Percentiles rank a stretch among this genome's conserved stretches.
Conservation (phyloP, 2,888 invertebrate species). For the Cosmia trapezina region DNA sequence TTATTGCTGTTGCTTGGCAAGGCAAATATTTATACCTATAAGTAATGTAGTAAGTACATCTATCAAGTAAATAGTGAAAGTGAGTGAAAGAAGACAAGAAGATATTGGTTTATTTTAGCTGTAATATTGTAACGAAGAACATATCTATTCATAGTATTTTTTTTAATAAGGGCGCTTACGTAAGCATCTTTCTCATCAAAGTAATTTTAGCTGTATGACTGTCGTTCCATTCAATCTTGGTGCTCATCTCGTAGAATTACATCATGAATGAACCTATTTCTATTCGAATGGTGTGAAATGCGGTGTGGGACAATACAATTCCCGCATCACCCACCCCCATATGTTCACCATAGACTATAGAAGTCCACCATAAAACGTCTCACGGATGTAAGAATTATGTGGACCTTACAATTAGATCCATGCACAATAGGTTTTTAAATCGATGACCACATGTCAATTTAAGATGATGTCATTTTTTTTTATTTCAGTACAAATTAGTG, state of each 20-base stretch:
- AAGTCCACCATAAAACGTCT: constrained; percentile 76
- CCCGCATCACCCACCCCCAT: constrained; percentile 83
- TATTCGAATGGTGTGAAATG: constrained; percentile 76
- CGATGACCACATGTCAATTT: constrained; percentile 28
- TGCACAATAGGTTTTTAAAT: constrained; percentile 11
- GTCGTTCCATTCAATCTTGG: background rate
- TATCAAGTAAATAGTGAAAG: background rate
- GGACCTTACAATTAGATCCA: constrained; percentile 62
- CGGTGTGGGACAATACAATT: constrained; percentile 79
- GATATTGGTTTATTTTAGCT: background rate
- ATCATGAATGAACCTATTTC: constrained; percentile 66
- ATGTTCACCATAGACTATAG: constrained; percentile 68
- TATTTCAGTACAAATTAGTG: constrained; percentile 22
- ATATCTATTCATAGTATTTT: background rate
- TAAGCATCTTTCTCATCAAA: constrained; percentile 2
- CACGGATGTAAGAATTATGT: constrained; percentile 71
- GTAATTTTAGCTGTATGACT: constrained; percentile 18
- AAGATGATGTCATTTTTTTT: constrained; percentile 48
- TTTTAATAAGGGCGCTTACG: constrained; percentile 22
- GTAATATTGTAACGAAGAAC: background rate
- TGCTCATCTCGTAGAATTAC: constrained; percentile 17
- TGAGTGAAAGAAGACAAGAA: background rate
- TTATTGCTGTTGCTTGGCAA: background rate
- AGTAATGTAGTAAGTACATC: background rate
- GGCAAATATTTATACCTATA: background rate